These are phyloP conservation scores for Lutraria rhynchaena DNA, from an alignment of 1,140 invertebrate genomes.

Conservation along the genomic window DNA sequence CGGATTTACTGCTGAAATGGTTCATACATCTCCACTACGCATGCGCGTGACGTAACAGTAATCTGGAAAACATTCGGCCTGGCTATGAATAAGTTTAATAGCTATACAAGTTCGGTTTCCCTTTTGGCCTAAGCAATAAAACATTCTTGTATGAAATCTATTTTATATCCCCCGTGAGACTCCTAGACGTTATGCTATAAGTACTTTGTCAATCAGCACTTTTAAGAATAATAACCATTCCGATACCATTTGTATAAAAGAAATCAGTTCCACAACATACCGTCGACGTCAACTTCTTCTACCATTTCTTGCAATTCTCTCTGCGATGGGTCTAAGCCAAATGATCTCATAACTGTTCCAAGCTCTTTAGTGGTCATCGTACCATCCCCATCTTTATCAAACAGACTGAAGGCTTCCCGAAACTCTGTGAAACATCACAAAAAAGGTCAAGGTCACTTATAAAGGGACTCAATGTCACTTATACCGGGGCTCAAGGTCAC, in stretches of 20 bases:
- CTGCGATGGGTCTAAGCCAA: slow-evolving; percentile 53
- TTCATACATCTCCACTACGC: too few species aligned
- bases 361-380: slow-evolving; percentile 55
- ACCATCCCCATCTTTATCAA: slow-evolving; percentile 63
- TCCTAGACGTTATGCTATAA: too few species aligned
- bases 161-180: too few species aligned
- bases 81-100: background rate
- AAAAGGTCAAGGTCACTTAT: background rate
- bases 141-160: too few species aligned
- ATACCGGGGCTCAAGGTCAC: too few species aligned
- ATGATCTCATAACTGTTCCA: slow-evolving; percentile 58
- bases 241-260: too few species aligned
- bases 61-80: background rate
- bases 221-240: too few species aligned
- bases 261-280: slow-evolving; percentile 25
- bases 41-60: too few species aligned
- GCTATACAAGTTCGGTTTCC: background rate
- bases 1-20: too few species aligned
- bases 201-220: too few species aligned
- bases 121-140: too few species aligned
- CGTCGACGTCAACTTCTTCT: slow-evolving; percentile 61
- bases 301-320: slow-evolving; percentile 62
- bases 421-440: slow-evolving; percentile 35
- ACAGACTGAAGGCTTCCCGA: slow-evolving; percentile 58
- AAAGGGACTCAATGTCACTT: too few species aligned